phyloP scores from a whole-genome alignment of 2,888 invertebrate genomes.

The Clistopyga incitator region DNA sequence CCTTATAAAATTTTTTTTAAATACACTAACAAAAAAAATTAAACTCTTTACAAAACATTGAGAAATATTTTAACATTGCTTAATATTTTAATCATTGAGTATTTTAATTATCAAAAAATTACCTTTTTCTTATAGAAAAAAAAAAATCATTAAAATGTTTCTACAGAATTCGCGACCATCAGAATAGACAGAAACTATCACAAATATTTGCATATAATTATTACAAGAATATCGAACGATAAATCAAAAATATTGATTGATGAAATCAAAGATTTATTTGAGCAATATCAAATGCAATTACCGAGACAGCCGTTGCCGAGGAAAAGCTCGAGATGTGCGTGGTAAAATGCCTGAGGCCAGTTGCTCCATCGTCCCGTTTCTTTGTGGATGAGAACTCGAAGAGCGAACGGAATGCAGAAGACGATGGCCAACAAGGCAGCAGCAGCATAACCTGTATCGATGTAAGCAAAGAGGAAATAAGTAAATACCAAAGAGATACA shows the following conservation, averaged over 20 bases:
- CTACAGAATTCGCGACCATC: no score
- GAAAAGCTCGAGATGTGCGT: conserved; percentile 89
- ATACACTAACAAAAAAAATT: no score
- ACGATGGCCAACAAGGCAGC: conserved; percentile 90
- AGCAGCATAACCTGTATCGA: conserved; percentile 88
- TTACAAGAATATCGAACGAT: background rate
- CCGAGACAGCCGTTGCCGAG: conserved; percentile 90
- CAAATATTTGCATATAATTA: background rate
- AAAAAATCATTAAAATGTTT: no score
- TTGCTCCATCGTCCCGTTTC: conserved; percentile 89
- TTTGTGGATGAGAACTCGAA: conserved; percentile 88
- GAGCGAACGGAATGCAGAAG: conserved; percentile 89
- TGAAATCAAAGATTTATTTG: background rate
- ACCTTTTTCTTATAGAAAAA: no score
- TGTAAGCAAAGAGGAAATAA: conserved; percentile 30
- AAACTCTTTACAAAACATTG: no score
- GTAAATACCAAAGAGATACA: conserved; percentile 6
- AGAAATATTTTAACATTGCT: no score
- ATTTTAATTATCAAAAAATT: no score
- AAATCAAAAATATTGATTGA: background rate
- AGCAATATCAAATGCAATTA: conserved; percentile 75
- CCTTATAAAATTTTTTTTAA: no score
- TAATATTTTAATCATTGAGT: no score
- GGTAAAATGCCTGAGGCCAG: conserved; percentile 88
- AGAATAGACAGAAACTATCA: background rate